A percentile compares a stretch with the other conserved stretches of the same genome.
phyloP scores from a whole-genome alignment of 2,797 vertebrate genomes.

The Anableps anableps region DNA sequence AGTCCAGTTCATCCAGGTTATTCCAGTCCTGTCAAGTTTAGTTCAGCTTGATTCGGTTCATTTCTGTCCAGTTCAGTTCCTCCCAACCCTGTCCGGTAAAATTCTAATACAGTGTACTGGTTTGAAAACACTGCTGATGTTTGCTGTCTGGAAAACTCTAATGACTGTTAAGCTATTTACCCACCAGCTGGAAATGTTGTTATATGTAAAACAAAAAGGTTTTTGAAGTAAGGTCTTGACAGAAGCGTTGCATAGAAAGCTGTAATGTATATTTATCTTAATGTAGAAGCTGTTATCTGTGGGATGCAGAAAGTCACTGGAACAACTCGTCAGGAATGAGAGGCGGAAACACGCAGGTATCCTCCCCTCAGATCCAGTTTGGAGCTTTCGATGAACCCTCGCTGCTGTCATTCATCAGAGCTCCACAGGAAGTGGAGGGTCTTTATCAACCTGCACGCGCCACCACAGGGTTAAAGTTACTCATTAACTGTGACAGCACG shows the following conservation, averaged over 20 bases:
- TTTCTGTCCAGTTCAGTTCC: neutral
- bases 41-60: neutral
- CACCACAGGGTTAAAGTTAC: conserved; percentile 2
- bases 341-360: neutral
- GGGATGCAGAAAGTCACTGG: neutral
- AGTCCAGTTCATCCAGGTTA: neutral
- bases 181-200: neutral
- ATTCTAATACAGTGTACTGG: neutral
- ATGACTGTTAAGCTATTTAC: neutral
- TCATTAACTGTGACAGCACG: neutral
- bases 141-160: neutral
- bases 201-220: neutral
- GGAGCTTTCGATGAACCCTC: neutral
- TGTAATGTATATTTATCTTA: neutral
- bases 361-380: neutral
- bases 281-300: neutral
- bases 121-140: neutral
- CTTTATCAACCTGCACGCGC: conserved; percentile 2
- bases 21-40: neutral
- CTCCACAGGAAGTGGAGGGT: neutral
- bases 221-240: neutral
- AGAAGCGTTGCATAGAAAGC: neutral
- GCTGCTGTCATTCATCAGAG: neutral
- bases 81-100: neutral
- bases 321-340: neutral